A percentile compares a stretch with the other conserved stretches of the same genome.
Evolutionary conservation across 2,888 invertebrate genomes (phyloP).

Genomic region (Nemurella pictetii): DNA sequence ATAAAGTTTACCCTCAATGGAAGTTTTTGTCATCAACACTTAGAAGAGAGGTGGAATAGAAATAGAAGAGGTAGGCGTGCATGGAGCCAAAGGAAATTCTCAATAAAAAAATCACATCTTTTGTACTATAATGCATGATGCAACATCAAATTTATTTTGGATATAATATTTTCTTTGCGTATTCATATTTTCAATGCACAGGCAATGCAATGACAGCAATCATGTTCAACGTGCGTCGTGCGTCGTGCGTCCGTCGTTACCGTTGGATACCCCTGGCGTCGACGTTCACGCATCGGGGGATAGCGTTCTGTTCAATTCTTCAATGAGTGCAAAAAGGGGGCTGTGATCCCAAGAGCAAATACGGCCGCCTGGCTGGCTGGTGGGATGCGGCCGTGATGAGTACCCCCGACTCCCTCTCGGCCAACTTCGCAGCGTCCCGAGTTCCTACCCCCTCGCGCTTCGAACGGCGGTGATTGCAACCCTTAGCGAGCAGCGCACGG

Average conservation of each 20-base stretch:
- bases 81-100: neutral
- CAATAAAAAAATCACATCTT: neutral
- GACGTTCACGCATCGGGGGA: neutral
- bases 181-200: neutral
- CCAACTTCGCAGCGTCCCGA: too few relatives aligned
- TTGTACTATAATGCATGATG: too few relatives aligned
- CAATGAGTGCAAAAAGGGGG: constrained; percentile 27
- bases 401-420: neutral
- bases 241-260: neutral
- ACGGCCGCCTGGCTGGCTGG: neutral
- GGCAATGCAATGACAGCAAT: neutral
- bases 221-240: neutral
- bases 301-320: neutral
- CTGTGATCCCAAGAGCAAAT: constrained; percentile 36
- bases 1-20: neutral
- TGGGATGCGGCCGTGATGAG: neutral
- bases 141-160: neutral
- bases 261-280: neutral
- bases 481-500: neutral
- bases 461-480: too few relatives aligned
- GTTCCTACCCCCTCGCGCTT: neutral
- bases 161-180: neutral
- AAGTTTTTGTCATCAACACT: neutral
- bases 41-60: neutral
- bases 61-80: neutral